phyloP scores from a whole-genome alignment of 1,140 invertebrate species.

The Catajapyx aquilonaris region DNA sequence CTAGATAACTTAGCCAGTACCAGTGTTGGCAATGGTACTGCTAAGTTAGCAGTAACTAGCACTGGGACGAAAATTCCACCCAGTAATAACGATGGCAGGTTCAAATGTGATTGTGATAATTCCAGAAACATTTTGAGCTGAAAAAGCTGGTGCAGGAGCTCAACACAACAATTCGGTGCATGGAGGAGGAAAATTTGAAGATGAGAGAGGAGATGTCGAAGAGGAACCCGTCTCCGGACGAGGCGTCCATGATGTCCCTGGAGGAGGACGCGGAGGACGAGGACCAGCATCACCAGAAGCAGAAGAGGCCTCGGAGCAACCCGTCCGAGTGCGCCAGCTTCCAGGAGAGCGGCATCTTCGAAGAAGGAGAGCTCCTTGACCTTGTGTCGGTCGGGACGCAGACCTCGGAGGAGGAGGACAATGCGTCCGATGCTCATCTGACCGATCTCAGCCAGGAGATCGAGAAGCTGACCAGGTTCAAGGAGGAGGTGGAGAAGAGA shows the following conservation, averaged over 20 bases:
- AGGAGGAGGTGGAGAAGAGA: slow-evolving; percentile 27
- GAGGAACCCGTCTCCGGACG: slow-evolving; percentile 4
- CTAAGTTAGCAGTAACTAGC: too few relatives aligned
- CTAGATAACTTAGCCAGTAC: too few relatives aligned
- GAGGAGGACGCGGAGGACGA: slow-evolving; percentile 16
- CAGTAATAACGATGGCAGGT: too few relatives aligned
- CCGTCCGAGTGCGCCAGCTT: slow-evolving; percentile 20
- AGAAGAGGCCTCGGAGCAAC: slow-evolving; percentile 16
- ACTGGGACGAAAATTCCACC: too few relatives aligned
- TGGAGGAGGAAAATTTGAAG: neutral
- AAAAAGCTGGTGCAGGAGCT: too few relatives aligned
- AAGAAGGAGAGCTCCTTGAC: slow-evolving; percentile 22
- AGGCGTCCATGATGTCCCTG: slow-evolving; percentile 11
- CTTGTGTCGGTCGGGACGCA: slow-evolving; percentile 26
- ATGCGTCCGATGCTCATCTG: slow-evolving; percentile 13
- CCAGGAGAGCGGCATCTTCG: slow-evolving; percentile 42
- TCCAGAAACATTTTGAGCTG: too few relatives aligned
- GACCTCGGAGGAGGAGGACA: slow-evolving; percentile 19
- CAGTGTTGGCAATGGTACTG: too few relatives aligned
- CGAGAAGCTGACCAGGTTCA: slow-evolving; percentile 30
- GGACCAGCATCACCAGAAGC: slow-evolving; percentile 18
- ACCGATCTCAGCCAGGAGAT: slow-evolving; percentile 28
- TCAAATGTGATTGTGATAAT: too few relatives aligned
- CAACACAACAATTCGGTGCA: too few relatives aligned
- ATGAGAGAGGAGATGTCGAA: slow-evolving; percentile 1